phyloP scores from a whole-genome alignment of 2,113 vertebrate genomes.

The Morphnarchus princeps region DNA sequence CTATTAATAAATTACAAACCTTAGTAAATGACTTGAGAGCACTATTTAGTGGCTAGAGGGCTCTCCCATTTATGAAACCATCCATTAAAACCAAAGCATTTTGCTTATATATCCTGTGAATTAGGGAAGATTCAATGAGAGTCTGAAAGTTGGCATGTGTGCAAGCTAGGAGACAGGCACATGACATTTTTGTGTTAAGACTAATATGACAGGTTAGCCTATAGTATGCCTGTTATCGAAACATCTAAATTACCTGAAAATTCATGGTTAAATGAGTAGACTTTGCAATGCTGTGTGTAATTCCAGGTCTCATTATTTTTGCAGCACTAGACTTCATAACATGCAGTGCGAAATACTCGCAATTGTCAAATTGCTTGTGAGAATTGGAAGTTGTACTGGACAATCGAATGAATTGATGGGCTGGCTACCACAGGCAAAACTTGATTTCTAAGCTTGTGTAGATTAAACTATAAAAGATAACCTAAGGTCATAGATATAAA shows the following conservation, averaged over 20 bases:
- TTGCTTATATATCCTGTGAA: background rate
- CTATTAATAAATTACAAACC: background rate
- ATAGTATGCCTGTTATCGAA: slow-evolving; percentile 17
- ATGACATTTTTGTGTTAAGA: background rate
- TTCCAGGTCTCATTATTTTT: slow-evolving; percentile 21
- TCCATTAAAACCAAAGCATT: background rate
- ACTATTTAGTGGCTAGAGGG: background rate
- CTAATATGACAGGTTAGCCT: background rate
- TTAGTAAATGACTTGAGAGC: background rate
- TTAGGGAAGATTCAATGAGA: background rate
- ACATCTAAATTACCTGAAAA: slow-evolving; percentile 20
- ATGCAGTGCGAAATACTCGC: background rate
- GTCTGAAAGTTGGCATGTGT: background rate
- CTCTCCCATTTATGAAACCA: background rate
- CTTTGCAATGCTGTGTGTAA: background rate
- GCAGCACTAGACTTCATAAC: background rate
- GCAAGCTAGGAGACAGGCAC: background rate
- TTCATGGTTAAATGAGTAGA: background rate
- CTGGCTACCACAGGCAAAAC: slow-evolving; percentile 40
- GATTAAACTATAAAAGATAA: slow-evolving; percentile 35
- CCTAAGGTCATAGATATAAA: slow-evolving; percentile 49
- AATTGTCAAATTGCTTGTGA: slow-evolving; percentile 58
- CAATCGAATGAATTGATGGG: slow-evolving; percentile 43
- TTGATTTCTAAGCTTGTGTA: slow-evolving; percentile 45
- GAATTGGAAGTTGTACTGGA: slow-evolving; percentile 48